Conservation (phyloP, 2,113 vertebrate species). For the Tetrax tetrax region DNA sequence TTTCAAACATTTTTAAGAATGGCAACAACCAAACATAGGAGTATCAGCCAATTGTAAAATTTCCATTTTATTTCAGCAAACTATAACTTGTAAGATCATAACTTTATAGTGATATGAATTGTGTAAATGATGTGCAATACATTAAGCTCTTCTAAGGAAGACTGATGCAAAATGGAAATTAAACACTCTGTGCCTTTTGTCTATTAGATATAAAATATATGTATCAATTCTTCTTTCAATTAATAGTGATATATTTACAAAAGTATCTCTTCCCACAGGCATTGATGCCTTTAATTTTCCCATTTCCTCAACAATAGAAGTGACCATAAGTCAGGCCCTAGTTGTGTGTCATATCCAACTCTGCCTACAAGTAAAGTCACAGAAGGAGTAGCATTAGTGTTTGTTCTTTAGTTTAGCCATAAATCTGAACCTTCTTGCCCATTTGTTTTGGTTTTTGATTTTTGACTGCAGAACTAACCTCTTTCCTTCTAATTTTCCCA, state of each 20-base stretch:
- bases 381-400: background rate
- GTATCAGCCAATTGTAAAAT: background rate
- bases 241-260: background rate
- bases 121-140: background rate
- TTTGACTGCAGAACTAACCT: background rate
- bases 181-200: background rate
- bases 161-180: background rate
- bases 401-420: background rate
- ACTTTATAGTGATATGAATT: background rate
- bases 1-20: background rate
- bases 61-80: background rate
- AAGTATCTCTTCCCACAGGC: background rate
- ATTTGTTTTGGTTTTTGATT: background rate
- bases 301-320: background rate
- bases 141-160: background rate
- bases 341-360: background rate
- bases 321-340: background rate
- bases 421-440: background rate
- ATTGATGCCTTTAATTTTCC: background rate
- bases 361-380: background rate
- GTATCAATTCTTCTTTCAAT: background rate
- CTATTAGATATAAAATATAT: background rate
- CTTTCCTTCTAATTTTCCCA: background rate
- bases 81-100: background rate
- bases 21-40: background rate